Percentiles rank a stretch among this genome's conserved stretches.
Evolutionary conservation across 2,888 invertebrate genomes (phyloP).

Genomic region (Augiades crinisus): DNA sequence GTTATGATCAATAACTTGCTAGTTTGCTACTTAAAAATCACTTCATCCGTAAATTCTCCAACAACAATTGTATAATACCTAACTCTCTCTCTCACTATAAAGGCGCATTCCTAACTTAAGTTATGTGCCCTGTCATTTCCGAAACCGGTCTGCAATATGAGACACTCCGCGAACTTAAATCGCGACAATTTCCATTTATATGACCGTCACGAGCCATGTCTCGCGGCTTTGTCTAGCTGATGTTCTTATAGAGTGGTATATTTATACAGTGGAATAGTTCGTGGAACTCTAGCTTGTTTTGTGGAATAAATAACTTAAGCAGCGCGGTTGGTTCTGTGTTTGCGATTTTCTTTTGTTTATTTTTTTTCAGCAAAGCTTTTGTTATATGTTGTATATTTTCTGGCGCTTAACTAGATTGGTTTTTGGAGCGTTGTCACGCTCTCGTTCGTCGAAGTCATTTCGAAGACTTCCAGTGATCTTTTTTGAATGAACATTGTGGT

Average conservation of each 20-base stretch:
- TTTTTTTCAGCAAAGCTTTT: not conserved
- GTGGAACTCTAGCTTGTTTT: constrained; percentile 5
- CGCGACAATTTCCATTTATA: constrained; percentile 73
- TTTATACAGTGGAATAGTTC: constrained; percentile 27
- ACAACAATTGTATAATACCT: no score
- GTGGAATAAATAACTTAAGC: constrained; percentile 11
- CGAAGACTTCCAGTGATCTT: no score
- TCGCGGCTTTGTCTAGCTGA: constrained; percentile 52
- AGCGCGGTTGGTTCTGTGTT: not conserved
- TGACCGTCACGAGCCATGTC: constrained; percentile 60
- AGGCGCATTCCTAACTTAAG: not conserved
- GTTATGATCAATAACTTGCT: no score
- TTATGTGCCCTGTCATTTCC: constrained; percentile 48
- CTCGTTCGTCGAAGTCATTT: no score
- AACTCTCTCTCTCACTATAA: not conserved
- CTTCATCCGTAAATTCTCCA: no score
- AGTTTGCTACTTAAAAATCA: no score
- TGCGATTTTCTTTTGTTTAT: not conserved
- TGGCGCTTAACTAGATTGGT: not conserved
- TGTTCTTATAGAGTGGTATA: constrained; percentile 10
- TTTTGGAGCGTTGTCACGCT: not conserved
- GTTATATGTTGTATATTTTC: not conserved
- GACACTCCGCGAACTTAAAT: constrained; percentile 56
- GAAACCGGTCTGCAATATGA: constrained; percentile 50
- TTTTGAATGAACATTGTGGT: no score